Evolutionary conservation across 2,888 invertebrate genomes (phyloP).

Genomic region (Drosophila dives): DNA sequence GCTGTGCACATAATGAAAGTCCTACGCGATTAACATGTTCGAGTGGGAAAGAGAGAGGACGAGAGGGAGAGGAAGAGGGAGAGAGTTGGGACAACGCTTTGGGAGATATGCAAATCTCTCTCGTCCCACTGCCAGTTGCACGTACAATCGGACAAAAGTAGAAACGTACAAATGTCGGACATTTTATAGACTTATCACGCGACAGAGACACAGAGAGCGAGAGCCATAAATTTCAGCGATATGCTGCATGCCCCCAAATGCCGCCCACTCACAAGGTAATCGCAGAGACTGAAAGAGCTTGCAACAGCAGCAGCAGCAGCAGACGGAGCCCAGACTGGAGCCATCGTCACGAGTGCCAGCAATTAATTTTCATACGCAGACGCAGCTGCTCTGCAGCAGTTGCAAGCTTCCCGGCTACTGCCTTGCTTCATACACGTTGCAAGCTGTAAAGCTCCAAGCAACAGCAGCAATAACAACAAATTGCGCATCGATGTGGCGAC

Average conservation of each 20-base stretch:
- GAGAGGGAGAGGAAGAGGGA: background rate
- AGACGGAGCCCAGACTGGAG: constrained; percentile 23
- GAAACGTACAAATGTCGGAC: constrained; percentile 53
- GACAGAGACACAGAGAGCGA: constrained; percentile 45
- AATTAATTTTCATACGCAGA: constrained; percentile 80
- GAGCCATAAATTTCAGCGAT: constrained; percentile 75
- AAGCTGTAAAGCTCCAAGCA: constrained; percentile 23
- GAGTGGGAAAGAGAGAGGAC: constrained; percentile 15
- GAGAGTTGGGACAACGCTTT: constrained; percentile 12
- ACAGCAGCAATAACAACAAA: constrained; percentile 63
- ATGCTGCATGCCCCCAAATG: constrained; percentile 53
- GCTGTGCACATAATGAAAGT: constrained; percentile 51
- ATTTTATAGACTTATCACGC: constrained; percentile 79
- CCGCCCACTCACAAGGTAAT: constrained; percentile 64
- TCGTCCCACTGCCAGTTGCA: constrained; percentile 76
- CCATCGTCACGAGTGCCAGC: constrained; percentile 79
- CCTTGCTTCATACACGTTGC: constrained; percentile 27
- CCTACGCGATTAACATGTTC: constrained; percentile 42
- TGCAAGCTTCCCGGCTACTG: constrained; percentile 25
- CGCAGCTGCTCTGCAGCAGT: constrained; percentile 50
- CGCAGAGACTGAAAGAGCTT: constrained; percentile 1
- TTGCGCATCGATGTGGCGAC: constrained; percentile 78
- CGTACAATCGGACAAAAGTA: constrained; percentile 65
- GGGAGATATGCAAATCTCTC: constrained; percentile 69
- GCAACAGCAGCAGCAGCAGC: background rate